Evolutionary conservation across 2,888 invertebrate species (phyloP).

Genomic region (Idaea aversata): DNA sequence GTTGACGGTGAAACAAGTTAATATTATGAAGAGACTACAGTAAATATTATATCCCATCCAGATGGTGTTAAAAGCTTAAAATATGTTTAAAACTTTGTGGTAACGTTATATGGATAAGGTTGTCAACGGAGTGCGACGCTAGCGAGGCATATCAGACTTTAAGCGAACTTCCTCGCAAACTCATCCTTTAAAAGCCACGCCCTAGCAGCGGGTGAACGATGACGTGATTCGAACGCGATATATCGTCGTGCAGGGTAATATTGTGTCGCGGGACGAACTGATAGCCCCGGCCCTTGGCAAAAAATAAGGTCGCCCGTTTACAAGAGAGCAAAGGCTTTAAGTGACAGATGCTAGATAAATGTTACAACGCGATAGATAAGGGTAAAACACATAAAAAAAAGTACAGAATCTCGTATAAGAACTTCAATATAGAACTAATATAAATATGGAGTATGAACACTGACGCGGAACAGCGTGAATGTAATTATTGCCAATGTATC

Average conservation of each 20-base stretch:
- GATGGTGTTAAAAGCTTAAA: conserved; percentile 18
- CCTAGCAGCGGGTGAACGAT: conserved; percentile 63
- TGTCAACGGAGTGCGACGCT: conserved; percentile 30
- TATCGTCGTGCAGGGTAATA: conserved; percentile 72
- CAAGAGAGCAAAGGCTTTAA: conserved; percentile 75
- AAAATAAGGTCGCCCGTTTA: conserved; percentile 77
- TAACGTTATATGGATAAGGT: conserved; percentile 29
- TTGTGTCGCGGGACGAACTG: conserved; percentile 69
- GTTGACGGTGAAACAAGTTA: conserved; percentile 4
- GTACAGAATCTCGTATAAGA: conserved; percentile 47
- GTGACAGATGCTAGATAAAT: conserved; percentile 79
- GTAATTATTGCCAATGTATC: conserved; percentile 66
- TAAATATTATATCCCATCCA: background rate
- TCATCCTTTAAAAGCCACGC: conserved; percentile 58
- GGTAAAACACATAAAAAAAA: conserved; percentile 57
- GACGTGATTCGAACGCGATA: conserved; percentile 71
- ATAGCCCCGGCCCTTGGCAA: conserved; percentile 72
- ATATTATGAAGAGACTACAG: background rate
- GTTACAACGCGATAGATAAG: conserved; percentile 72
- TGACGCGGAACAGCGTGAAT: conserved; percentile 43
- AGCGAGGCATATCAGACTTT: conserved; percentile 45
- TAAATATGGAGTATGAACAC: conserved; percentile 35
- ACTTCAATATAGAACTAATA: conserved; percentile 39
- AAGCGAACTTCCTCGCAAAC: conserved; percentile 50
- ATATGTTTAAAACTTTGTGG: conserved; percentile 26